These are phyloP conservation scores for Abrostola tripartita DNA, from an alignment of 2,888 invertebrate genomes.

Conservation along the genomic window DNA sequence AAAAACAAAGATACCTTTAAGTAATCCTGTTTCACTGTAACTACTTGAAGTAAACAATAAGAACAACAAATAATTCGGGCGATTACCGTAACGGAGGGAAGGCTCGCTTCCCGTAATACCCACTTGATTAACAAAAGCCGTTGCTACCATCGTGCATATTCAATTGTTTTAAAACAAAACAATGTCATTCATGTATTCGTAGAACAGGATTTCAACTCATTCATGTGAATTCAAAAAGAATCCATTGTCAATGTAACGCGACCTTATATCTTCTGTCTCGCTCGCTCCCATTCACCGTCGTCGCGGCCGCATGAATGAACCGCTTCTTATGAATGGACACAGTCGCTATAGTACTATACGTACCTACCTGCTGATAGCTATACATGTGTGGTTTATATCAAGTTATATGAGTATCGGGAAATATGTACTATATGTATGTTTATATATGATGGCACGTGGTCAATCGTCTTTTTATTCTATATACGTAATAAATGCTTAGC, in stretches of 20 bases:
- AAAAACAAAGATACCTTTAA: slow-evolving; percentile 23
- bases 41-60: slow-evolving; percentile 42
- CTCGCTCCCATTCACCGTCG: slow-evolving; percentile 85
- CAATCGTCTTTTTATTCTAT: slow-evolving; percentile 70
- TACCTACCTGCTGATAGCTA: slow-evolving; percentile 73
- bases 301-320: slow-evolving; percentile 85
- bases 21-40: slow-evolving; percentile 26
- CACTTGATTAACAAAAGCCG: slow-evolving; percentile 65
- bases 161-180: slow-evolving; percentile 81
- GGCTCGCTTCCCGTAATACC: slow-evolving; percentile 62
- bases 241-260: slow-evolving; percentile 83
- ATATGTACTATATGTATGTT: slow-evolving; percentile 62
- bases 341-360: slow-evolving; percentile 84
- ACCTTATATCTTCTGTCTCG: slow-evolving; percentile 79
- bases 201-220: slow-evolving; percentile 79
- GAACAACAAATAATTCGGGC: slow-evolving; percentile 48
- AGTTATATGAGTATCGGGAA: slow-evolving; percentile 69
- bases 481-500: slow-evolving; percentile 63
- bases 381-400: slow-evolving; percentile 71
- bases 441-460: slow-evolving; percentile 78
- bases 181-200: slow-evolving; percentile 76
- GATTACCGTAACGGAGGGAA: slow-evolving; percentile 59
- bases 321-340: slow-evolving; percentile 87
- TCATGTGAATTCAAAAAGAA: slow-evolving; percentile 73
- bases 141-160: slow-evolving; percentile 62